Evolutionary conservation across 2,888 invertebrate genomes (phyloP), one percentile per base, ranked within the genome.

Genomic region (Eristalis arbustorum): DNA sequence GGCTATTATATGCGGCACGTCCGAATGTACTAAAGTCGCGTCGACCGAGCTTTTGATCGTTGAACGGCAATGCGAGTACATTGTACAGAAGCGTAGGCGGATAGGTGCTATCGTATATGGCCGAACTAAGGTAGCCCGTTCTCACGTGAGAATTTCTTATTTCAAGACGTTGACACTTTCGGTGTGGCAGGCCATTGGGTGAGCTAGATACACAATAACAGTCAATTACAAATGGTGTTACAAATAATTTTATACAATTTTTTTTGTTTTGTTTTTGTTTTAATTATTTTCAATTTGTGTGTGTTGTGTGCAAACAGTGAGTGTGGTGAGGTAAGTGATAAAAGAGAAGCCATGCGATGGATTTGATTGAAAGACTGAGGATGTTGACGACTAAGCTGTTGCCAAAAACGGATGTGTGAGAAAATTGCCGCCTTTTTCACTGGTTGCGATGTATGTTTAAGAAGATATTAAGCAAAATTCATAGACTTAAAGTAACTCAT

Each of bases 1-100:
- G 95, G 89, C 95, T 95, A 91, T 96, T 95, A 91, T 94, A 93
- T 89, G 93, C 92, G 89, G 93, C 93, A 81, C 93, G 93, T 89
- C 94, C 94, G 89, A 93, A 94, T 83, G 93, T 94, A 90, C 93
- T 94, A 89, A 95, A 93, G 93, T 98, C 97, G 88, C 98, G 95
- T 91, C 97, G 94, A 90, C 97, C 98, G 91, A 98, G 96, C 93
- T 97, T 97, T 94, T 98, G 97, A 94, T 98, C 98, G 91, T 97
- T 97, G 94, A 98, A 98, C 89, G 98, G 98, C 91, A 98, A 95
- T 89, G 98, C 98, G 93, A 98, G 95, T 91, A 98, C 95, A 88
- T 97, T 97, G 94, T 97, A 97, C 96, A 97, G 97, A 90, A 97
- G 95, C 89, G 97, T 96, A 79, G 96, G 96, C 94, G 89, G 78